Evolutionary conservation across 2,113 vertebrate species (phyloP).

Genomic region (Hipposideros armiger): DNA sequence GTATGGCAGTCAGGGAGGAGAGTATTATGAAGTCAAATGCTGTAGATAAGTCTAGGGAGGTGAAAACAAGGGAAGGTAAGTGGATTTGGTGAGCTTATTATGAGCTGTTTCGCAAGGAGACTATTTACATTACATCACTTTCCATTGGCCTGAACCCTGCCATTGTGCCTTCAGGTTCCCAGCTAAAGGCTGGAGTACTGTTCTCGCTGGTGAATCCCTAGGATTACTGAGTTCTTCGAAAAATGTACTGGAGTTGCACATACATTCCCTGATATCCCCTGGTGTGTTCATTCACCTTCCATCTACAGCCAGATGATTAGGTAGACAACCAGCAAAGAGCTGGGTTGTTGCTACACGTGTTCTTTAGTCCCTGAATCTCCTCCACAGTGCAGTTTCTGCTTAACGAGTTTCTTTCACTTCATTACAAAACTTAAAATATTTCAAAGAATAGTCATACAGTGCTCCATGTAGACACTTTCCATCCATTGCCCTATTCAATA

Average conservation of each 20-base stretch:
- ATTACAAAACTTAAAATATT: not conserved
- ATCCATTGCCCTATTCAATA: not conserved
- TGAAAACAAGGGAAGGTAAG: not conserved
- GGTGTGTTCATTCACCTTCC: not conserved
- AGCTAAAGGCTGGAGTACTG: not conserved
- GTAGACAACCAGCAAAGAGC: not conserved
- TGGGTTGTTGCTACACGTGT: fast-evolving
- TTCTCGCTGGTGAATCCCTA: not conserved
- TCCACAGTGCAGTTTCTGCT: not conserved
- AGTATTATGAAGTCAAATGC: not conserved
- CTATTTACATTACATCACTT: not conserved
- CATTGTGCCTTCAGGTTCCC: not conserved
- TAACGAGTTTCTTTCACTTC: not conserved
- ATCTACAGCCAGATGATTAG: not conserved
- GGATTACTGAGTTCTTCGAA: not conserved
- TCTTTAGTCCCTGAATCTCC: not conserved
- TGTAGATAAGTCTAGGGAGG: not conserved
- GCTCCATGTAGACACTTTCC: not conserved
- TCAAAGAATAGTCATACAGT: not conserved
- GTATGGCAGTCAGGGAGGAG: not conserved
- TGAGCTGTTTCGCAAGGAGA: not conserved
- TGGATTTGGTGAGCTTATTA: not conserved
- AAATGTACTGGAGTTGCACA: not conserved
- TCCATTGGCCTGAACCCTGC: not conserved
- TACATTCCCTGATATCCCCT: not conserved